phyloP scores from a whole-genome alignment of 1,140 invertebrate species.

The Euglossa dilemma region DNA sequence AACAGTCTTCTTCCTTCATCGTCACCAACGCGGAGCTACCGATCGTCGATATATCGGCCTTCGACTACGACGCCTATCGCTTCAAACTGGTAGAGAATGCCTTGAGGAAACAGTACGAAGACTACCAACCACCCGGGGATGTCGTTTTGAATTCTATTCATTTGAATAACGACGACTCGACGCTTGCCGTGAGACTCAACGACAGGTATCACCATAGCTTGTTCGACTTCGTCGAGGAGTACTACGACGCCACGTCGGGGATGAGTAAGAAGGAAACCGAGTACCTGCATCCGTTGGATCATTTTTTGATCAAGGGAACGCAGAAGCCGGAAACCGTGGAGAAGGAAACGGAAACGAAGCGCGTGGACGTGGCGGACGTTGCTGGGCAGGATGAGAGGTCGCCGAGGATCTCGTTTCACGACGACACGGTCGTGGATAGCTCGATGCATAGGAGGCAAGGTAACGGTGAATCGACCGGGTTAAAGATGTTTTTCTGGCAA shows the following conservation, averaged over 20 bases:
- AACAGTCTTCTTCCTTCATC: conserved; percentile 62
- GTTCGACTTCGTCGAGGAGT: conserved; percentile 70
- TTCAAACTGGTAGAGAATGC: conserved; percentile 72
- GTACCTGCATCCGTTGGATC: conserved; percentile 69
- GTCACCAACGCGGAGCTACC: conserved; percentile 58
- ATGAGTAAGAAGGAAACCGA: conserved; percentile 58
- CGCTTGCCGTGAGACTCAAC: conserved; percentile 51
- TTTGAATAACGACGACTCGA: conserved; percentile 68
- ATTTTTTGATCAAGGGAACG: conserved; percentile 68
- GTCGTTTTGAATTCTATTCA: conserved; percentile 75
- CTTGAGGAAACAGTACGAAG: conserved; percentile 69
- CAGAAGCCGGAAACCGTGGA: conserved; percentile 57
- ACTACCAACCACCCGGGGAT: conserved; percentile 70
- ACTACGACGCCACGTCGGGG: conserved; percentile 34
- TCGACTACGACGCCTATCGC: conserved; percentile 73
- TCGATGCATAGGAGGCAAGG: neutral
- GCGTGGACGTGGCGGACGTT: neutral
- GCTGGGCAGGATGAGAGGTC: neutral
- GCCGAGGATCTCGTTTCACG: conserved; percentile 15
- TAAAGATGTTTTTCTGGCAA: too few species aligned
- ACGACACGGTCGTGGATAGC: neutral
- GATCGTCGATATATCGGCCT: conserved; percentile 66
- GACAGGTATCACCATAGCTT: conserved; percentile 64
- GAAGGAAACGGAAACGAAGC: conserved; percentile 42
- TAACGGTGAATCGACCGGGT: neutral